phyloP scores from a whole-genome alignment of 2,113 vertebrate genomes.

The Pituophis catenifer region DNA sequence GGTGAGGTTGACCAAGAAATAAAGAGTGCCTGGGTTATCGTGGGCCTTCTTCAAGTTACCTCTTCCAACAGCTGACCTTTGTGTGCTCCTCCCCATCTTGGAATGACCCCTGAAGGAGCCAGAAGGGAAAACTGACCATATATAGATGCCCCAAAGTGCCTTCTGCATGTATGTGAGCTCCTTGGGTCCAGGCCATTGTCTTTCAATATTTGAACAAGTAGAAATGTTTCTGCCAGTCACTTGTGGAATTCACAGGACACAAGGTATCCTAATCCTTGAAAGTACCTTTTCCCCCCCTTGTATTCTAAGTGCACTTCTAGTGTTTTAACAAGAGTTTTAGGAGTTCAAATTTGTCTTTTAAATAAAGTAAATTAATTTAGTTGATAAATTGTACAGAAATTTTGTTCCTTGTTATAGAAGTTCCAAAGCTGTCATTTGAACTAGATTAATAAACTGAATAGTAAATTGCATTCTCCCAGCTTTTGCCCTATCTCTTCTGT shows the following conservation, averaged over 20 bases:
- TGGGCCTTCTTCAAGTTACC: background rate
- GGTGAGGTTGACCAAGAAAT: background rate
- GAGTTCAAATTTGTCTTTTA: slow-evolving; percentile 65
- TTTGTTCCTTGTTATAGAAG: background rate
- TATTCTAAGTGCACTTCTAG: slow-evolving; percentile 75
- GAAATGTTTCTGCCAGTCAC: background rate
- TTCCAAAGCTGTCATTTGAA: background rate
- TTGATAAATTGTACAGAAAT: slow-evolving; percentile 55
- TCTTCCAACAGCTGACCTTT: background rate
- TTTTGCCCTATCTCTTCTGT: background rate
- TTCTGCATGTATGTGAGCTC: background rate
- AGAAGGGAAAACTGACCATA: background rate
- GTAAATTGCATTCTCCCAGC: background rate
- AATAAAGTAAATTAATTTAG: slow-evolving; percentile 72
- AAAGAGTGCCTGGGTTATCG: background rate
- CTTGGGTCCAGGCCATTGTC: background rate
- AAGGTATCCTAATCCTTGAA: slow-evolving; percentile 23
- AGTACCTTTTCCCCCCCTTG: slow-evolving; percentile 41
- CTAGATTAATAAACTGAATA: background rate
- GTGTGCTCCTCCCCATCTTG: background rate
- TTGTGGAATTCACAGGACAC: background rate
- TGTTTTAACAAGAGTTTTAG: slow-evolving; percentile 56
- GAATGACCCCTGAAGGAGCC: background rate
- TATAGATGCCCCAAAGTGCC: background rate
- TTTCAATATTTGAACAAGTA: background rate